These are phyloP conservation scores for Calephelis virginiensis DNA, from an alignment of 1,140 invertebrate genomes.

Conservation along the genomic window DNA sequence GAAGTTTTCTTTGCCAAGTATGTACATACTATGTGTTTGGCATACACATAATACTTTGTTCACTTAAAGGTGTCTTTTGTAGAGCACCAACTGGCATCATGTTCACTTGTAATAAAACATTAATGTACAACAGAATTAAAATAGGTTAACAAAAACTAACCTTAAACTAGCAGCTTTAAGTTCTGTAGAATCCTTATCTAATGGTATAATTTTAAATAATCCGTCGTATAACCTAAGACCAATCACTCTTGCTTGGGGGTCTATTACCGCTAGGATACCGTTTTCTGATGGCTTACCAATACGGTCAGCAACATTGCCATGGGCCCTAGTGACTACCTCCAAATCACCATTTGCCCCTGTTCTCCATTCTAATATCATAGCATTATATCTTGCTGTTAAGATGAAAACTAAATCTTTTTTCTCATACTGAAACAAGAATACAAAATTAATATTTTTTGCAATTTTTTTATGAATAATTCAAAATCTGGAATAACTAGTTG, in stretches of 20 bases:
- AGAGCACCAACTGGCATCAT: too few species aligned
- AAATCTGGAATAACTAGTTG: too few species aligned
- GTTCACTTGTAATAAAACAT: too few species aligned
- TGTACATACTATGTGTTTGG: too few species aligned
- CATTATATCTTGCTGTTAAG: conserved; percentile 95
- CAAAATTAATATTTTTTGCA: neutral
- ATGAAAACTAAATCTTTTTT: conserved; percentile 97
- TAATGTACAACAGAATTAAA: too few species aligned
- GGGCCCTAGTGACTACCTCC: conserved; percentile 96
- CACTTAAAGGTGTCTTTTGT: too few species aligned
- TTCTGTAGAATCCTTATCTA: conserved; percentile 95
- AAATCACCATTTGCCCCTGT: conserved; percentile 83
- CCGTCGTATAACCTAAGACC: conserved; percentile 98
- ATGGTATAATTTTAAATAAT: conserved; percentile 96
- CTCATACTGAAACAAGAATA: conserved; percentile 85
- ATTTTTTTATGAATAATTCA: too few species aligned
- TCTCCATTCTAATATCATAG: conserved; percentile 97
- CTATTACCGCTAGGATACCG: conserved; percentile 96
- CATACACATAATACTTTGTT: too few species aligned
- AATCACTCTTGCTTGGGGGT: conserved; percentile 96
- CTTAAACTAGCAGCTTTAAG: conserved; percentile 96
- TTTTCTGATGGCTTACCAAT: conserved; percentile 95
- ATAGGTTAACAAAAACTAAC: conserved; percentile 45
- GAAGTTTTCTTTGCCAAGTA: too few species aligned
- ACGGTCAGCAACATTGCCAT: conserved; percentile 96